A percentile compares a stretch with the other conserved stretches of the same genome.
phyloP scores from a whole-genome alignment of 2,888 invertebrate species.

The Parascotia fuliginaria region DNA sequence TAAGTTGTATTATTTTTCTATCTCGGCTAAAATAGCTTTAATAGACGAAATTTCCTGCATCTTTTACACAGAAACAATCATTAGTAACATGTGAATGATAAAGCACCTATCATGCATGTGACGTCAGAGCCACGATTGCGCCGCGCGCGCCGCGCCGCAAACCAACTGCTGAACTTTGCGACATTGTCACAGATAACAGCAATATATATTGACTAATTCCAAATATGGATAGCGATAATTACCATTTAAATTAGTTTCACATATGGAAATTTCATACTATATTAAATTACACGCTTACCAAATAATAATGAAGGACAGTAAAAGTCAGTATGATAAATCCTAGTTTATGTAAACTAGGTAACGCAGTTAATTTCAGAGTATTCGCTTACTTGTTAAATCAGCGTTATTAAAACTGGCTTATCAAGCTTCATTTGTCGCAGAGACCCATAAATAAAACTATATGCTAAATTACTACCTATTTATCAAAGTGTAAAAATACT shows the following conservation, averaged over 20 bases:
- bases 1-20: too few relatives aligned
- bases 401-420: too few relatives aligned
- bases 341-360: too few relatives aligned
- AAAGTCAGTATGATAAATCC: background rate
- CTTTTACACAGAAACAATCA: conserved; percentile 59
- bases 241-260: conserved; percentile 7
- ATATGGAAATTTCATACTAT: background rate
- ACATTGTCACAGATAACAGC: conserved; percentile 73
- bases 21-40: too few relatives aligned
- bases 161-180: conserved; percentile 70
- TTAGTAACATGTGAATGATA: conserved; percentile 57
- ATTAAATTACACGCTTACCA: background rate
- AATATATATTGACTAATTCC: conserved; percentile 64
- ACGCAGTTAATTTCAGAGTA: background rate
- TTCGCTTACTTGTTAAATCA: background rate
- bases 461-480: background rate
- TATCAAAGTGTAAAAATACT: conserved; percentile 8
- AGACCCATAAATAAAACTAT: background rate
- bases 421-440: too few relatives aligned
- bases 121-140: conserved; percentile 69
- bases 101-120: conserved; percentile 68
- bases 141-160: conserved; percentile 31
- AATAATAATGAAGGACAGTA: background rate
- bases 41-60: conserved; percentile 21
- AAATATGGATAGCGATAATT: conserved; percentile 45